phyloP scores from a whole-genome alignment of 1,140 invertebrate species.

The Philaenus spumarius region DNA sequence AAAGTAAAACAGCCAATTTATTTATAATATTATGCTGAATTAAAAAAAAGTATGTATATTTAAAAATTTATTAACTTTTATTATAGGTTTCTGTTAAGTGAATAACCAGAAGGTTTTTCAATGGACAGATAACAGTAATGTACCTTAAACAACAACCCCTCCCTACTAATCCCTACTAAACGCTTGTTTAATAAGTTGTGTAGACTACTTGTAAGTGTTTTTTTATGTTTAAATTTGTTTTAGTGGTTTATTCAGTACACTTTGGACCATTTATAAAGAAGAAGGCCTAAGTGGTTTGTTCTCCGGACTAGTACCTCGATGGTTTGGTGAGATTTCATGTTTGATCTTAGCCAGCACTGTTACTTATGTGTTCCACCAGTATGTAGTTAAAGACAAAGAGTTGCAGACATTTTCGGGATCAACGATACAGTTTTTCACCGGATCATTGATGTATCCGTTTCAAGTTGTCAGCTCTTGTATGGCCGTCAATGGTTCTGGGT shows the following conservation, averaged over 20 bases:
- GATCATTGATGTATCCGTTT: constrained; percentile 75
- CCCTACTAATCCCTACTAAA: no score
- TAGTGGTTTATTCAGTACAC: constrained; percentile 7
- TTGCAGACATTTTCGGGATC: constrained; percentile 51
- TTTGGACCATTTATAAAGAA: constrained; percentile 37
- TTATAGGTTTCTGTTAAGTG: no score
- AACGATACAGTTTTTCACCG: constrained; percentile 58
- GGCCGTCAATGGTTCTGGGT: constrained; percentile 69
- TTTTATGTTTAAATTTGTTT: no score
- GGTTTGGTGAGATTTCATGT: constrained; percentile 71
- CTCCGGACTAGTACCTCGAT: constrained; percentile 69
- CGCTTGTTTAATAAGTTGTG: no score
- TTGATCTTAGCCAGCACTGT: constrained; percentile 44
- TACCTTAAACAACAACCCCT: no score
- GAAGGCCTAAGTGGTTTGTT: constrained; percentile 81
- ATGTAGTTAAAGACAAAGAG: constrained; percentile 62
- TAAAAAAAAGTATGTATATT: no score
- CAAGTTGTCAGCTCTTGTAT: constrained; percentile 82
- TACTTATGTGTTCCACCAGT: neutral
- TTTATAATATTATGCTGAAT: no score
- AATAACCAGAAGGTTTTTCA: no score
- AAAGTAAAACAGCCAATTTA: no score
- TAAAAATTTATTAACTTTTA: no score
- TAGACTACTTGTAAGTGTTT: no score
- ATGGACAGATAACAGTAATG: no score